Base-by-base conservation (phyloP, 2,113 vertebrate species). In the Lophochroa leadbeateri region DNA sequence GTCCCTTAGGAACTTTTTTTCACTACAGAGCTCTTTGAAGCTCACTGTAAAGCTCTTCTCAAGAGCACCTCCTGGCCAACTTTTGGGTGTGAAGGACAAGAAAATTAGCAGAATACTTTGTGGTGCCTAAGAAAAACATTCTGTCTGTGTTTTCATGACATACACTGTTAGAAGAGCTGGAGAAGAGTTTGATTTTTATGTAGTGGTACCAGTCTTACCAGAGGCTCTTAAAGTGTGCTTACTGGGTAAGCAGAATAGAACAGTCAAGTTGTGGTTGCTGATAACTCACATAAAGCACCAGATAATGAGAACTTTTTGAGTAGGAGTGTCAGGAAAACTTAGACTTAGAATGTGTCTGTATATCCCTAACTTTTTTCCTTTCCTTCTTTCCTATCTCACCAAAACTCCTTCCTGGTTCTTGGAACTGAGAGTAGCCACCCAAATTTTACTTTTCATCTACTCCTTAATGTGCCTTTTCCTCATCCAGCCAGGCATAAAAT, bases 271-370 rank as follows among this genome's bases (percentile, higher is more conserved):
- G 64, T 75, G 25, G 46, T 86, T 88, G 81, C 76, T 55, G 72
- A 46, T 69, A 70, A 75, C 86, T 91, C 88, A 80, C 65, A 67
- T 50, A 84, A 93, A 92, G 75, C 29, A 69, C 27, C 24, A 82
- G 68, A 90, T 39, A 94, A 68, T 41, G 43, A 88, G 79, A 86
- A 50, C 79, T 63, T 95, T 82, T 94, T 74, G 43, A 86, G 41
- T 57, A 71, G 20, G 53, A 75, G n/a, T 82, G 46, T 27, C 81
- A 57, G 43, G 72, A 93, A 83, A 68, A 57, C 35, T 67, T 76
- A 57, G 68, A 57, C 33, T 87, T 20, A 63, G 46, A 63, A 16
- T 33, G 9, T 60, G 69, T 69, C 47, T 41, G 10, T 55, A 39
- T 74, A 39, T 58, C 25, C 43, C 24, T 63, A 21, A 27, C 11